Evolutionary conservation across 1,140 invertebrate species (phyloP).

Genomic region (Amyelois transitella): DNA sequence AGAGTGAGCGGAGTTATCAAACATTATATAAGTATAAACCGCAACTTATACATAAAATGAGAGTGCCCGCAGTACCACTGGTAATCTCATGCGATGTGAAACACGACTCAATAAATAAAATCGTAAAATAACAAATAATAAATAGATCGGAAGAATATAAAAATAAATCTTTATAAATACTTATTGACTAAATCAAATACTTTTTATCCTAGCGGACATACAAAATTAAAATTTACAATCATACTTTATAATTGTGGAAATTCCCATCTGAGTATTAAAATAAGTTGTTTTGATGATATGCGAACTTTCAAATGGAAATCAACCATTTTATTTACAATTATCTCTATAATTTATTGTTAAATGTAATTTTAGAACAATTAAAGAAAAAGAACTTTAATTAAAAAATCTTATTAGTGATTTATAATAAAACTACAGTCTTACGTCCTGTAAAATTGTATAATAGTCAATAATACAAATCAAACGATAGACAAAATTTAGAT

Average conservation of each 20-base stretch:
- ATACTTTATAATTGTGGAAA: background rate
- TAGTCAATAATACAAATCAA: constrained; percentile 29
- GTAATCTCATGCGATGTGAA: constrained; percentile 15
- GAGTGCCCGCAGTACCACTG: constrained; percentile 17
- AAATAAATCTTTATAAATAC: constrained; percentile 70
- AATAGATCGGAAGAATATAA: constrained; percentile 68
- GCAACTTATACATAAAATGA: constrained; percentile 55
- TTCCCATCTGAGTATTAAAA: background rate
- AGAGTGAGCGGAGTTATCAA: constrained; percentile 40
- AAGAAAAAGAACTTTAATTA: constrained; percentile 1
- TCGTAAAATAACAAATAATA: constrained; percentile 65
- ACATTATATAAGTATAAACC: constrained; percentile 64
- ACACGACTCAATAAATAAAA: constrained; percentile 56
- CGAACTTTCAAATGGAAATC: background rate
- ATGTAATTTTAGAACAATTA: constrained; percentile 21
- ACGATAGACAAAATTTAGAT: constrained; percentile 32
- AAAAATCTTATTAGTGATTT: constrained; percentile 19
- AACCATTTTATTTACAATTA: background rate
- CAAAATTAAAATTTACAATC: background rate
- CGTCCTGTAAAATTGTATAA: constrained; percentile 29
- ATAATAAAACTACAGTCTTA: constrained; percentile 25
- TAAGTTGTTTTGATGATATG: background rate
- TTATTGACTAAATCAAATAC: constrained; percentile 51
- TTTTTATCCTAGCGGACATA: background rate
- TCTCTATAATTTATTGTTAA: constrained; percentile 7